Evolutionary conservation across 2,888 invertebrate genomes (phyloP).

Genomic region (Melinaea menophilus): DNA sequence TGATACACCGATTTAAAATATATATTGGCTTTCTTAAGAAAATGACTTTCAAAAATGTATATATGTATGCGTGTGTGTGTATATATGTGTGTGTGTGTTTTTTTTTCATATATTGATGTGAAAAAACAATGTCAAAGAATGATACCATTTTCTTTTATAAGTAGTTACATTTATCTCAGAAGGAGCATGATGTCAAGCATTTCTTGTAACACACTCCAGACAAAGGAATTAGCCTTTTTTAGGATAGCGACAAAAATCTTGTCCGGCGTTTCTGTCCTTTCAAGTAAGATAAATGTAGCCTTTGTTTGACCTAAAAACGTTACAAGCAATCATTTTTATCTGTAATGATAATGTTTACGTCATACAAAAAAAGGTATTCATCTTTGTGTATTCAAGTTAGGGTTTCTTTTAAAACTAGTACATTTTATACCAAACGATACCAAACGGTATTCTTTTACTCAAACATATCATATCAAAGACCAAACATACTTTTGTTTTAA

Average conservation of each 20-base stretch:
- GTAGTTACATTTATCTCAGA: slow-evolving; percentile 22
- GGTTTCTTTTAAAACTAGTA: too few species aligned
- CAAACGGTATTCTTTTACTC: too few species aligned
- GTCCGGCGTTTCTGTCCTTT: slow-evolving; percentile 20
- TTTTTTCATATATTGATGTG: too few species aligned
- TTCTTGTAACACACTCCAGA: slow-evolving; percentile 23
- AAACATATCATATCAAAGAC: too few species aligned
- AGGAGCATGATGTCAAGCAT: slow-evolving; percentile 20
- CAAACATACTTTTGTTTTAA: too few species aligned
- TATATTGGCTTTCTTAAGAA: too few species aligned
- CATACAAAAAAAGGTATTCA: background rate
- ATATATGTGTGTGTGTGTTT: too few species aligned
- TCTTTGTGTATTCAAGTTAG: too few species aligned
- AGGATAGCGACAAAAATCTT: slow-evolving; percentile 20
- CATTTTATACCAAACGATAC: too few species aligned
- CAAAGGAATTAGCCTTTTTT: slow-evolving; percentile 28
- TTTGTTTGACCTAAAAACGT: slow-evolving; percentile 14
- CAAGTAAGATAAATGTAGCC: slow-evolving; percentile 26
- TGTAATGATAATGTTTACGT: background rate
- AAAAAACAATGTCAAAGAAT: background rate
- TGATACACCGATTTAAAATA: too few species aligned
- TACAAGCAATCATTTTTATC: background rate
- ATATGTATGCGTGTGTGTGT: too few species aligned
- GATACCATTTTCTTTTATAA: slow-evolving; percentile 15
- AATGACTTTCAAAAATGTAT: too few species aligned